phyloP scores from a whole-genome alignment of 2,797 vertebrate genomes.

The Heliangelus exortis region DNA sequence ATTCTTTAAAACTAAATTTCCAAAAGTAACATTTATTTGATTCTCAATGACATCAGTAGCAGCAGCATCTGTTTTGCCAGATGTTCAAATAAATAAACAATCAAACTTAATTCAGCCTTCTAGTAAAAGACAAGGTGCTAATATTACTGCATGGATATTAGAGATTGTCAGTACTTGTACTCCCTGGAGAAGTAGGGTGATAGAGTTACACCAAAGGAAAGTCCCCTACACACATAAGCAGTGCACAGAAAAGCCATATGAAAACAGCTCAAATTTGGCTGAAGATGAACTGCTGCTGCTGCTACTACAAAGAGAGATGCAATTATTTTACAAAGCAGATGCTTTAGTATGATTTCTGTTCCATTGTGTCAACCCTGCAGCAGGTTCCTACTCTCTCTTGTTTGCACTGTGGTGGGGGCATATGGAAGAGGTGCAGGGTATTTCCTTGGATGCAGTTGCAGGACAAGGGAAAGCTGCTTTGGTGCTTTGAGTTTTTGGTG shows the following conservation, averaged over 20 bases:
- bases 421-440: not conserved
- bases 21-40: not conserved
- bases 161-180: not conserved
- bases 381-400: not conserved
- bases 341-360: not conserved
- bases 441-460: not conserved
- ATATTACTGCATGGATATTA: not conserved
- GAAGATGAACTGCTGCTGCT: not conserved
- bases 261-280: not conserved
- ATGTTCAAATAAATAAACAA: slow-evolving; percentile 16
- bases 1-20: not conserved
- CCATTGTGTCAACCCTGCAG: not conserved
- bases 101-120: not conserved
- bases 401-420: rapidly evolving
- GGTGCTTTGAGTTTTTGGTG: not conserved
- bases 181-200: not conserved
- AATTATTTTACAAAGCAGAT: not conserved
- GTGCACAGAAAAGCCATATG: not conserved
- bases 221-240: not conserved
- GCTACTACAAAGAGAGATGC: not conserved
- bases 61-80: not conserved
- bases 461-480: not conserved
- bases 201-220: not conserved
- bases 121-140: not conserved
- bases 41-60: not conserved